Evolutionary conservation across 1,140 invertebrate species (phyloP), one percentile per base, ranked within the genome.

Genomic region (Lepidurus arcticus): DNA sequence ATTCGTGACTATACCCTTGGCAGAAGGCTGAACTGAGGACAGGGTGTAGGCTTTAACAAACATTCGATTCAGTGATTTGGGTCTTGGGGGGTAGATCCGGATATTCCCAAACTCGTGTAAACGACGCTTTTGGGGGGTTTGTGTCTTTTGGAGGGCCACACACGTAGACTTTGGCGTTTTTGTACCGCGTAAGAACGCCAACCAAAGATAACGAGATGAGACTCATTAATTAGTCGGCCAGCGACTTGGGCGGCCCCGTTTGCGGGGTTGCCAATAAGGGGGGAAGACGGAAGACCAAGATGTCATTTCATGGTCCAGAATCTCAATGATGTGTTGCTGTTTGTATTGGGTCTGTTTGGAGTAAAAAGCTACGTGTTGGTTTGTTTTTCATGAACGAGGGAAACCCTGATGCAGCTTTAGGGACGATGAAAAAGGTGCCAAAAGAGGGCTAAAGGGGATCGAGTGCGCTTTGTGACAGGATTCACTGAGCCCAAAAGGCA

Each of bases 181-280:
- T 65, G 16, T 65, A 65, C 53, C n/a, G 53, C 53, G 53, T 65
- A n/a, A 65, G 53, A 65, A n/a, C 53, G 21, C 16, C 53, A 65
- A 65, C 53, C 21, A 65, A 65, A 65, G 53, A 65, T 65, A 65
- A 65, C 53, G 53, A 65, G 53, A 65, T 65, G 53, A 65, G 53
- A 65, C 53, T 65, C 53, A 65, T 65, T 65, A 65, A 65, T 65
- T 65, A 65, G 53, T 65, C 53, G 53, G 53, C 53, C 21, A 65
- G 21, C 53, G 53, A 16, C 53, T 65, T 65, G 53, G 53, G 53
- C 53, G 53, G 53, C 53, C 53, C 53, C 53, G 53, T 65, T 65
- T 65, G 53, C 21, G 53, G 53, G n/a, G 53, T 65, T 9, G 53
- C 16, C 21, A 65, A 65, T 21, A 65, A 65, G 53, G 16, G 13